Percentiles rank a stretch among this genome's conserved stretches.
Evolutionary conservation across 2,113 vertebrate species (phyloP).

Genomic region (Eubucco bourcierii): DNA sequence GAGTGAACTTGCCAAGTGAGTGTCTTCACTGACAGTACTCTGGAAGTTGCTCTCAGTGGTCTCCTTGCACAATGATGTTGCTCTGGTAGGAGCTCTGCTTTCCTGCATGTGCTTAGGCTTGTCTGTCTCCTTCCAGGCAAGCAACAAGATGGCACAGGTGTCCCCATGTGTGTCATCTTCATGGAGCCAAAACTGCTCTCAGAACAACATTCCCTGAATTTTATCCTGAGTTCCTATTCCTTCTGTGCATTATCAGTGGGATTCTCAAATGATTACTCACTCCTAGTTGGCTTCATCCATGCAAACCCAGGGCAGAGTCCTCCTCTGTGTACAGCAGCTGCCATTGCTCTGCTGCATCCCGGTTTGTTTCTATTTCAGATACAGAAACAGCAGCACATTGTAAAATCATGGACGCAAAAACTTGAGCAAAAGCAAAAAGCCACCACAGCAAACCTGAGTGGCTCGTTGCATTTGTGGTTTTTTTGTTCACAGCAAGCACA

Average conservation of each 20-base stretch:
- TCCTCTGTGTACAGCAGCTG: neutral
- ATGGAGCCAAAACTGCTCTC: neutral
- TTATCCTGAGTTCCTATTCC: neutral
- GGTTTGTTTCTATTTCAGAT: neutral
- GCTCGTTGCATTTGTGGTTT: constrained; percentile 8
- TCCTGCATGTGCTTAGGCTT: neutral
- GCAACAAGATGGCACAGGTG: neutral
- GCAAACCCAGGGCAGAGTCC: neutral
- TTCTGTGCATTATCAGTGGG: neutral
- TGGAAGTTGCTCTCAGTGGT: neutral
- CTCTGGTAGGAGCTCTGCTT: neutral
- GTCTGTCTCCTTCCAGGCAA: neutral
- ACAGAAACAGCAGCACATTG: neutral
- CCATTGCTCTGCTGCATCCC: neutral
- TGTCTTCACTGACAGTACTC: neutral
- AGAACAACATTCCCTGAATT: neutral
- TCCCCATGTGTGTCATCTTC: neutral
- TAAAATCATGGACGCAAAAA: neutral
- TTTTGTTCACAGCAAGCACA: neutral
- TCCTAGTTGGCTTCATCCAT: neutral
- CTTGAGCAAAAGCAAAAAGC: neutral
- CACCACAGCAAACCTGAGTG: neutral
- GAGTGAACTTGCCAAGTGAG: neutral
- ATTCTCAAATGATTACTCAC: neutral
- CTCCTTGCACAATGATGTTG: neutral